These are phyloP conservation scores for Morelia viridis DNA, from an alignment of 2,797 vertebrate species.

Conservation along the genomic window DNA sequence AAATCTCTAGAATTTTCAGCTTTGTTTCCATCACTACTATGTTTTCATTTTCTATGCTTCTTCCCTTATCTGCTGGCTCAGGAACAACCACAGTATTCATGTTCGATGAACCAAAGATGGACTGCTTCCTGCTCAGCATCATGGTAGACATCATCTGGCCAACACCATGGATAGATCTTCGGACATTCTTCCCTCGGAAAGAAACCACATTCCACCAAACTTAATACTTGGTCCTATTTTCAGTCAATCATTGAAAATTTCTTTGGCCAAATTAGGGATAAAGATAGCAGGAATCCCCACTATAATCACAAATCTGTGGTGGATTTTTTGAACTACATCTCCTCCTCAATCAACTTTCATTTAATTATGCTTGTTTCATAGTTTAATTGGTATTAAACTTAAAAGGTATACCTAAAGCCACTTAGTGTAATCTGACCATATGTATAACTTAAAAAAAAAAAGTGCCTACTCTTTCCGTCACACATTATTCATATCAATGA, in stretches of 20 bases:
- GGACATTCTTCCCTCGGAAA: slow-evolving; percentile 87
- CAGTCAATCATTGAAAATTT: background rate
- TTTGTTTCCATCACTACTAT: slow-evolving; percentile 99
- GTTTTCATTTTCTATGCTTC: slow-evolving; percentile 88
- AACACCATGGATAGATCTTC: slow-evolving; percentile 93
- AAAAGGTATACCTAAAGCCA: background rate
- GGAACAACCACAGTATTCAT: slow-evolving; percentile 68
- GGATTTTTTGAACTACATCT: background rate
- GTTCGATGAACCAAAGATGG: slow-evolving; percentile 77
- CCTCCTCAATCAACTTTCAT: background rate
- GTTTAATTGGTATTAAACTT: background rate
- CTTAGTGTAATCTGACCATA: background rate
- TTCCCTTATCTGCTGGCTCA: slow-evolving; percentile 80
- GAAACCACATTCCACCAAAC: slow-evolving; percentile 8
- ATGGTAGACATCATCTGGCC: slow-evolving; percentile 99
- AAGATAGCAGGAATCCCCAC: background rate
- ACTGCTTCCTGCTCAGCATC: slow-evolving; percentile 93
- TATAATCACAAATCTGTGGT: background rate
- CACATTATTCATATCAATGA: background rate
- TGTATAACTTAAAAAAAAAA: background rate
- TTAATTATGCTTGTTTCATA: background rate
- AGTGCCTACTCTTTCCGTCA: background rate
- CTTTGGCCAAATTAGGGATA: background rate
- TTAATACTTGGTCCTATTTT: slow-evolving; percentile 3
- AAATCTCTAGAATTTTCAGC: slow-evolving; percentile 94